phyloP scores from a whole-genome alignment of 2,888 invertebrate genomes.

The Cactoblastis cactorum region DNA sequence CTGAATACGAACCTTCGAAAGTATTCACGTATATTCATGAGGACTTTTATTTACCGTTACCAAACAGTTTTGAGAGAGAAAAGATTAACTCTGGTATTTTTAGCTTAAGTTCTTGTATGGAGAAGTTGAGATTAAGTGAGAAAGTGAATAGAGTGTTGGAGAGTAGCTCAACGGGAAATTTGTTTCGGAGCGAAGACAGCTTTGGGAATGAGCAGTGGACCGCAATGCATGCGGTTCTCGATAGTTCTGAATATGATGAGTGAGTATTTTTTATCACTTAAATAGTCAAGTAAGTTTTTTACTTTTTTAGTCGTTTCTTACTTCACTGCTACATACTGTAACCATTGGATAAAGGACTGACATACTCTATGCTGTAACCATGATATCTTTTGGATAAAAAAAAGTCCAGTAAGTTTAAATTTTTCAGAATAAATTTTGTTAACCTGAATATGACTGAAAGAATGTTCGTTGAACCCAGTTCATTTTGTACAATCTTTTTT shows the following conservation, averaged over 20 bases:
- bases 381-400: no score
- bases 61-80: constrained; percentile 31
- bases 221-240: constrained; percentile 62
- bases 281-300: no score
- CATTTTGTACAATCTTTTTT: no score
- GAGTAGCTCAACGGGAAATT: constrained; percentile 43
- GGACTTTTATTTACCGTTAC: constrained; percentile 71
- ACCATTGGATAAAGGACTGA: no score
- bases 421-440: no score
- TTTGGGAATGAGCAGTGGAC: constrained; percentile 47
- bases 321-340: no score
- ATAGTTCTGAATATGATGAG: constrained; percentile 64
- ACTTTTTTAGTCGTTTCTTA: no score
- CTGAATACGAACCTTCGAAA: constrained; percentile 46
- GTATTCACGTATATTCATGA: constrained; percentile 80
- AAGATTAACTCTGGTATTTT: constrained; percentile 24
- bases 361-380: no score
- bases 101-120: constrained; percentile 39
- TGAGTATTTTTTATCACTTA: constrained; percentile 46
- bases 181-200: constrained; percentile 54
- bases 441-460: no score
- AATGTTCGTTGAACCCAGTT: no score
- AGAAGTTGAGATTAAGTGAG: constrained; percentile 39
- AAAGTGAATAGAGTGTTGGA: constrained; percentile 28
- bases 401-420: no score